Conservation (phyloP, 2,797 vertebrate genomes). For the Hemitrygon akajei region DNA sequence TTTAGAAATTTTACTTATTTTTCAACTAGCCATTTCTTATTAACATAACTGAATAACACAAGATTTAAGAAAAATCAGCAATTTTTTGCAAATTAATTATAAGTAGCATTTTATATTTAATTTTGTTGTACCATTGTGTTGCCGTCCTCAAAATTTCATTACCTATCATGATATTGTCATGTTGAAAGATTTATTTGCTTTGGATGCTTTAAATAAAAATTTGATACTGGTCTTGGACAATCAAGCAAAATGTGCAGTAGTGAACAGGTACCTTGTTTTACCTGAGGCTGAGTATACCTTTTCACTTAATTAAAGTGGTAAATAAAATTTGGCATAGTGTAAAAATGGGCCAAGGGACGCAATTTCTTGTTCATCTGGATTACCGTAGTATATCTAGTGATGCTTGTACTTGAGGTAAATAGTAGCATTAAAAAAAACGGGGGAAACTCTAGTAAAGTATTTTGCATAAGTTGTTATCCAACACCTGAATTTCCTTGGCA, state of each 20-base stretch:
- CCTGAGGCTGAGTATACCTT: neutral
- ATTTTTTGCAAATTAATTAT: neutral
- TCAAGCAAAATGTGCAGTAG: neutral
- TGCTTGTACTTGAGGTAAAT: neutral
- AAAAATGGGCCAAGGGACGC: neutral
- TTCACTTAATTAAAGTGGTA: neutral
- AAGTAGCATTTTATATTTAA: neutral
- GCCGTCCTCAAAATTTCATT: neutral
- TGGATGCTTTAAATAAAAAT: neutral
- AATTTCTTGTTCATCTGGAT: conserved; percentile 1
- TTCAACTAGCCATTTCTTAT: neutral
- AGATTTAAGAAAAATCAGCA: neutral
- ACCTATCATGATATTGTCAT: neutral
- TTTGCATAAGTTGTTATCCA: neutral
- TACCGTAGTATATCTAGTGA: neutral
- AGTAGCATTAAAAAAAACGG: neutral
- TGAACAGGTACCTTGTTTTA: neutral
- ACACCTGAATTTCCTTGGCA: neutral
- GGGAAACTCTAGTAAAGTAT: neutral
- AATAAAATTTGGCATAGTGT: neutral
- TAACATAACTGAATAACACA: neutral
- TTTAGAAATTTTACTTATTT: neutral
- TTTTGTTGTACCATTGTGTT: neutral
- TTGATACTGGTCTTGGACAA: neutral
- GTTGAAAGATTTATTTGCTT: neutral